Evolutionary conservation across 2,888 invertebrate species (phyloP), one percentile per base, ranked within the genome.

Genomic region (Agapetus fuscipes): DNA sequence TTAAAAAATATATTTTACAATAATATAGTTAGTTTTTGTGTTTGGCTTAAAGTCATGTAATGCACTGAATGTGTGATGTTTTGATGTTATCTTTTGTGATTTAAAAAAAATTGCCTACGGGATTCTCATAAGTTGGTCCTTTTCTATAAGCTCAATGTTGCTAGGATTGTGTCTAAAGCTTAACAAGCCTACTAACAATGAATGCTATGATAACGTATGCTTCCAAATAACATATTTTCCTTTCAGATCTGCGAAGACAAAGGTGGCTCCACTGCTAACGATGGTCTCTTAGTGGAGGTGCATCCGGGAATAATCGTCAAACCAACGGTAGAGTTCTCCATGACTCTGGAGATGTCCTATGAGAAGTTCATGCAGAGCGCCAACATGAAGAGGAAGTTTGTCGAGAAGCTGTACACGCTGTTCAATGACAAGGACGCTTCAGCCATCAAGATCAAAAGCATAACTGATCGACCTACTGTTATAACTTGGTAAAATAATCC

Each of bases 311-410:
- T 76, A 0, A 69, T 73, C 30, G 71, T 73, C 41, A 68, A 73
- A 1, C 86, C 80, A 39, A 82, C 78, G 13, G 79, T 86, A 0
- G 83, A 87, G 56, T 88, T 90, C 61, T 82, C 81, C 48, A 82
- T 89, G 71, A 82, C 78, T 1, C 64, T 91, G 54, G 80, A 81
- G 49, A 74, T 78, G 31, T 72, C 77, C 0, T 78, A 77, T 56
- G 75, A 80, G 6, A 71, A 73, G 24, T 81, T 89, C 48, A 72
- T 72, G 0, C 76, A 78, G 53, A 81, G 80, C 37, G 80, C 88
- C 0, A 63, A 67, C 17, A 72, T 80, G 56, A 85, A 90, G 54
- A 73, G 85, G 20, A 83, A 82, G 51, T 83, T 91, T 49, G 75
- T 91, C 11, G 85, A 89, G 55, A 85, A 84, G 48, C 58, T 94